Evolutionary conservation across 2,113 vertebrate genomes (phyloP).

Genomic region (Varanus salvator): DNA sequence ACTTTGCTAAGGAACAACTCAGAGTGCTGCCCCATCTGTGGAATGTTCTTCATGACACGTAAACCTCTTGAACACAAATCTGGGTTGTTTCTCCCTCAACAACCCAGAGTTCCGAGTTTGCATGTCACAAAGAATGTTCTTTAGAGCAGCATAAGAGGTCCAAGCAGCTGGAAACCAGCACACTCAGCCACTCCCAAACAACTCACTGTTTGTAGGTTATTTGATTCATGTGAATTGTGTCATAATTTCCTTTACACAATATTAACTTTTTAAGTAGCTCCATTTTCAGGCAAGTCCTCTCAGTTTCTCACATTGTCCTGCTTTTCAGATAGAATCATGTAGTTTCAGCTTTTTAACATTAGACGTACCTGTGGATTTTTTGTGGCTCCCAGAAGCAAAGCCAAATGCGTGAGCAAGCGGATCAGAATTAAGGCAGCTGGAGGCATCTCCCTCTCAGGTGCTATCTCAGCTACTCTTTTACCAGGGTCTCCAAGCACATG

Average conservation of each 20-base stretch:
- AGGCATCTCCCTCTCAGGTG: constrained; percentile 82
- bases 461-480: constrained; percentile 65
- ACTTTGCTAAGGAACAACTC: no score
- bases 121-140: no score
- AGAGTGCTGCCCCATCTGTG: no score
- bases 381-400: constrained; percentile 85
- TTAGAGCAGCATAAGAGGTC: no score
- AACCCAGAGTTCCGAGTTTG: no score
- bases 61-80: no score
- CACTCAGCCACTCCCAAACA: no score
- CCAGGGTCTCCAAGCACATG: constrained; percentile 83
- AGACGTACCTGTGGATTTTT: constrained; percentile 77
- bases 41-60: no score
- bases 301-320: accelerated
- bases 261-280: background rate
- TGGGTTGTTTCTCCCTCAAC: no score
- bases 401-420: constrained; percentile 87
- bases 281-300: background rate
- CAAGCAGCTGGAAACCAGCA: no score
- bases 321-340: background rate
- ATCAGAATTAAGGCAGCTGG: constrained; percentile 78
- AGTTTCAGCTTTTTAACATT: background rate
- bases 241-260: background rate
- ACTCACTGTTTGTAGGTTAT: no score
- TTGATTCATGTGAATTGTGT: no score